Conservation (phyloP, 2,797 vertebrate species). For the Platalea minor region DNA sequence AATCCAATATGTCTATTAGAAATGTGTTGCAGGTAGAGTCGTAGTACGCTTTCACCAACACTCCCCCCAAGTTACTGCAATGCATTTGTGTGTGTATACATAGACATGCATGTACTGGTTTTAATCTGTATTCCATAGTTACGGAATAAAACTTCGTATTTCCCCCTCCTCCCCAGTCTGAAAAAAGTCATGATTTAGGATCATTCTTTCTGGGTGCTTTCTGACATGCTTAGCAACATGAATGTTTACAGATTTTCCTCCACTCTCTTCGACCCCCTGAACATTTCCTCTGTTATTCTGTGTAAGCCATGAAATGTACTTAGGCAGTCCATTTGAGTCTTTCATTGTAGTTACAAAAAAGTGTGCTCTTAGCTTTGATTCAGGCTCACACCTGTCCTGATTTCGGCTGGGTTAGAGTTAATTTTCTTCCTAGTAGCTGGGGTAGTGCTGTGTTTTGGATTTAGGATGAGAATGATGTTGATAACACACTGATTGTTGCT, state of each 20-base stretch:
- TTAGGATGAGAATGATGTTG: too few relatives aligned
- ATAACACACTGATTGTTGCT: too few relatives aligned
- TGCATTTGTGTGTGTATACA: neutral
- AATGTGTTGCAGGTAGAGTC: neutral
- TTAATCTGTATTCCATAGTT: neutral
- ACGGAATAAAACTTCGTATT: neutral
- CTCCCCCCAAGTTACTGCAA: neutral
- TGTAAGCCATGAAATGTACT: neutral
- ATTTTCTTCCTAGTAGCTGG: too few relatives aligned
- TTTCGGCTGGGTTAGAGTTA: too few relatives aligned
- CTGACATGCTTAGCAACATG: neutral
- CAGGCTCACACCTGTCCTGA: neutral
- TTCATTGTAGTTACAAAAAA: neutral
- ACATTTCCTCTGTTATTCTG: neutral
- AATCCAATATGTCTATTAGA: neutral
- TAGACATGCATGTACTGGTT: fast-evolving
- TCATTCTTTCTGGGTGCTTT: neutral
- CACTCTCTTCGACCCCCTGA: neutral
- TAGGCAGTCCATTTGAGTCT: neutral
- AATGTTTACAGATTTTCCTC: neutral
- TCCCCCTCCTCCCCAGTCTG: neutral
- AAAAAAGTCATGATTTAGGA: neutral
- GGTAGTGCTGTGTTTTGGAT: too few relatives aligned
- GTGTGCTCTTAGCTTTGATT: neutral
- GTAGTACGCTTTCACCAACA: neutral